These are phyloP conservation scores for Indri indri DNA, from an alignment of 2,113 vertebrate species.

Conservation along the genomic window DNA sequence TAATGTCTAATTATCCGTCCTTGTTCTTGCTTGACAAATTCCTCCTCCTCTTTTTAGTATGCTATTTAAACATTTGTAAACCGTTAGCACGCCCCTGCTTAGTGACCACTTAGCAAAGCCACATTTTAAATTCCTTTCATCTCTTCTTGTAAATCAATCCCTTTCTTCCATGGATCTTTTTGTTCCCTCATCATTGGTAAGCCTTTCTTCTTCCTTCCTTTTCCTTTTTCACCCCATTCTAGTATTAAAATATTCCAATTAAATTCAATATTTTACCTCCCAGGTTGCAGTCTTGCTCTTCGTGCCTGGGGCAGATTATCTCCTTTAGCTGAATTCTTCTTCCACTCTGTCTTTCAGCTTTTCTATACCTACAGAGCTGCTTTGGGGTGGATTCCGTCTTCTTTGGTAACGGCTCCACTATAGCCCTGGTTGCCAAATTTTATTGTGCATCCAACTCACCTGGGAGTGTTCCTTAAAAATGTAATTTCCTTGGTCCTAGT, in stretches of 20 bases:
- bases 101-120: constrained; percentile 48
- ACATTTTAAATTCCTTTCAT: constrained; percentile 64
- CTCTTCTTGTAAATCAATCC: constrained; percentile 59
- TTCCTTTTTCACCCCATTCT: not conserved
- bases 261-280: not conserved
- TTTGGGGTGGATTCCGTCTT: not conserved
- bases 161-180: constrained; percentile 11
- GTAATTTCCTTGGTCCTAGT: not conserved
- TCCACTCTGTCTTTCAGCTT: not conserved
- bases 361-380: not conserved
- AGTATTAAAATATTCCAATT: constrained; percentile 15
- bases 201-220: not conserved
- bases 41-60: constrained; percentile 39
- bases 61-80: constrained; percentile 49
- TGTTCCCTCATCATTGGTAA: constrained; percentile 10
- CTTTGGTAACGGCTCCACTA: not conserved
- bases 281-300: not conserved
- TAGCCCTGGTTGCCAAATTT: not conserved
- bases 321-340: not conserved
- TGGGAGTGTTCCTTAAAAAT: not conserved
- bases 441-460: not conserved
- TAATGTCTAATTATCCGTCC: constrained; percentile 48
- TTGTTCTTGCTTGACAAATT: constrained; percentile 57
- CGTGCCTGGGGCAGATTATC: not conserved
- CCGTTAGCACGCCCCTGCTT: constrained; percentile 39